Conservation (phyloP, 1,140 invertebrate genomes). For the Drosophila fuyamai region DNA sequence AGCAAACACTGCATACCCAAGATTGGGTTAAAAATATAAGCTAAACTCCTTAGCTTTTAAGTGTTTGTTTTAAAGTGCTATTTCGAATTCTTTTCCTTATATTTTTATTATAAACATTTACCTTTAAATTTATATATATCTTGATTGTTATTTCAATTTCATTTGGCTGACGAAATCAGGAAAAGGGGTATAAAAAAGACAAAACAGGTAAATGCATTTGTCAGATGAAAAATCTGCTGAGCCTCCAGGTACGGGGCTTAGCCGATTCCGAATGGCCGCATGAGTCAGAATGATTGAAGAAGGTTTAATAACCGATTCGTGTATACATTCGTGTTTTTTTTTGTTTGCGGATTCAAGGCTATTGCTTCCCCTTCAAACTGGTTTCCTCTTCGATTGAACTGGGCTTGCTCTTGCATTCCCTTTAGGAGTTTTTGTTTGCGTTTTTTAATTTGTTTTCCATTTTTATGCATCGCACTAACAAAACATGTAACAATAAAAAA, state of each 20-base stretch:
- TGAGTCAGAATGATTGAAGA: conserved; percentile 20
- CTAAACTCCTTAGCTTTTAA: too few relatives aligned
- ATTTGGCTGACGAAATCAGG: background rate
- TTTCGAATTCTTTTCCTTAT: too few relatives aligned
- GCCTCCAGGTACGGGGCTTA: background rate
- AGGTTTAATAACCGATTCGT: conserved; percentile 35
- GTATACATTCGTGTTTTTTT: conserved; percentile 5
- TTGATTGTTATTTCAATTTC: background rate
- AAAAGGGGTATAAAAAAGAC: background rate
- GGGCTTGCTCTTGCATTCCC: background rate
- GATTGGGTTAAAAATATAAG: too few relatives aligned
- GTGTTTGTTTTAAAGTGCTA: too few relatives aligned
- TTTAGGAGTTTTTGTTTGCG: conserved; percentile 13
- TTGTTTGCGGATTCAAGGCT: conserved; percentile 30
- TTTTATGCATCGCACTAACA: conserved; percentile 6
- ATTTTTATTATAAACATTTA: too few relatives aligned
- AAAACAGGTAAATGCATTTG: conserved; percentile 9
- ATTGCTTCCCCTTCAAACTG: conserved; percentile 35
- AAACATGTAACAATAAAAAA: conserved; percentile 23
- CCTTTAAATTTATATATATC: too few relatives aligned
- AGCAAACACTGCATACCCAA: too few relatives aligned
- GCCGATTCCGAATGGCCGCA: background rate
- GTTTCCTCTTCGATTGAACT: conserved; percentile 10
- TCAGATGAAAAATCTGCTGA: background rate
- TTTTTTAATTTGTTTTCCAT: conserved; percentile 40